Conservation (phyloP, 2,888 invertebrate species). For the Schizotus pectinicornis region DNA sequence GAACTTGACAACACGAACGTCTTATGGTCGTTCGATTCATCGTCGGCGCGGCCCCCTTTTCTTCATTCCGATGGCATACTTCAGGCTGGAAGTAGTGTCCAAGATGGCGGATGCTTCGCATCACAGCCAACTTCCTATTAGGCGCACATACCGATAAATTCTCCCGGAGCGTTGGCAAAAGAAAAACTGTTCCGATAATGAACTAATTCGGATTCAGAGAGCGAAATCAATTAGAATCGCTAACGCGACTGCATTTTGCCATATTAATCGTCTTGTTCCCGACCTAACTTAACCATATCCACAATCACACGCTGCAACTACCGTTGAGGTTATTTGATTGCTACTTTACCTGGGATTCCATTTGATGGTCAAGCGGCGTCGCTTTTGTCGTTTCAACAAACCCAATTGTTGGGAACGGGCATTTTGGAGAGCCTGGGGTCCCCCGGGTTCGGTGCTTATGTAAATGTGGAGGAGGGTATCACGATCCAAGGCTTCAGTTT, state of each 20-base stretch:
- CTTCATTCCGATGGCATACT: conserved; percentile 4
- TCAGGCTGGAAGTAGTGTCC: no score
- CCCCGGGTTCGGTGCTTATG: conserved; percentile 53
- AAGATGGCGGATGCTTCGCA: no score
- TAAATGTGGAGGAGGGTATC: conserved; percentile 52
- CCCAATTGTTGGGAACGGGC: conserved; percentile 40
- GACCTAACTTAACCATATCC: conserved; percentile 17
- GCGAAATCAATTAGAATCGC: conserved; percentile 41
- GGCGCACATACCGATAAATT: conserved; percentile 5
- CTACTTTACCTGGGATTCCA: conserved; percentile 54
- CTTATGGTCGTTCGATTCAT: no score
- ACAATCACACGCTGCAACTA: not conserved
- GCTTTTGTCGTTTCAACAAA: conserved; percentile 46
- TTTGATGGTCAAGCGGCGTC: conserved; percentile 48
- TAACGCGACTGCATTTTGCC: conserved; percentile 31
- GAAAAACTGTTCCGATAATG: conserved; percentile 32
- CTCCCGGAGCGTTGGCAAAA: not conserved
- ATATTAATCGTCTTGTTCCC: conserved; percentile 26
- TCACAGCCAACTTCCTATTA: not conserved
- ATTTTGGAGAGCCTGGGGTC: conserved; percentile 49
- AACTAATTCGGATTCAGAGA: conserved; percentile 42
- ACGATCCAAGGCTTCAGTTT: conserved; percentile 38
- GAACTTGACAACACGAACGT: no score
- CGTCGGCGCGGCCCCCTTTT: conserved; percentile 10
- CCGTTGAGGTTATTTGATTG: not conserved